Base-by-base conservation (phyloP, 2,888 invertebrate genomes). In the Tricholauxania praeusta region DNA sequence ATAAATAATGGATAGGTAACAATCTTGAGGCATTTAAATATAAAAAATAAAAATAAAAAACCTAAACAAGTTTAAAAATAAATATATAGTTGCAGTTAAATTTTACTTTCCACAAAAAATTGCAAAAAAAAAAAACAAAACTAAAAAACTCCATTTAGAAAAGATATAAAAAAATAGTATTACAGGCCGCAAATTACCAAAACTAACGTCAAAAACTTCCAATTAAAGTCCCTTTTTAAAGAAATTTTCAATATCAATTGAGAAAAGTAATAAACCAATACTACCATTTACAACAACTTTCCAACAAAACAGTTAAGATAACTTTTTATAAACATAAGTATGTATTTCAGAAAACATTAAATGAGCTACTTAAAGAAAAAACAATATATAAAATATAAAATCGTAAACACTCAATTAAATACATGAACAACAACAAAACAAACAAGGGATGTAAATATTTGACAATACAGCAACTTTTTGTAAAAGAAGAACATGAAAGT, bases 381-480 rank as follows among this genome's bases (percentile, higher is more conserved):
- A 72, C 10, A 17, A 49, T 65, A 74, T 59, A 48, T 64, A 7
- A 55, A 74, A 71, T 68, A 71, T 15, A 75, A 47, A 67, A 74
- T 22, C 52, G 65, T 39, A 52, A 66, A 48, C 12, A 63, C 22
- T 59, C 28, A 73, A 74, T 53, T 72, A 78, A 72, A 71, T 72
- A 76, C 76, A 72, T 73, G 63, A 75, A 70, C 17, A 76, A 73
- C 59, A 76, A 70, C 52, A 72, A 69, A 74, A 75, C 72, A 78
- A 79, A 82, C 82, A 82, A 81, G 81, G 82, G 81, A 82, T 82
- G 82, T 82, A 81, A 81, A 82, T 81, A 81, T 80, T 81, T 80
- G 82, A 82, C 82, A 82, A 82, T 82, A 82, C 80, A 79, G 76
- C 69, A 69, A 69, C 69, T 68, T 68, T 68, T 71, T 65, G 60